Evolutionary conservation across 2,797 vertebrate genomes (phyloP).

Genomic region (Artibeus jamaicensis): DNA sequence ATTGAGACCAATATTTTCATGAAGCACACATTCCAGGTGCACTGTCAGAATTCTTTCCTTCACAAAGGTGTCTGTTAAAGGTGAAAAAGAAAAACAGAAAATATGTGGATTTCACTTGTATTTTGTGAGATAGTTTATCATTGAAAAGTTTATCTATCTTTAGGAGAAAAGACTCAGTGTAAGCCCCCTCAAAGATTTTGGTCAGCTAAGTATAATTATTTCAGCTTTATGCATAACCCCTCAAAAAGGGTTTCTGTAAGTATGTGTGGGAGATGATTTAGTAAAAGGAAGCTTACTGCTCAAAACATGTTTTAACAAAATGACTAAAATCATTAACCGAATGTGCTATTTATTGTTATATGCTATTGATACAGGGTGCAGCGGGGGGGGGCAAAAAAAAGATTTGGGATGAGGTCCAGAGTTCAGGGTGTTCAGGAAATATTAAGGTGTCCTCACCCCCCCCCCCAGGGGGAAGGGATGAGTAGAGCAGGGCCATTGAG

Average conservation of each 20-base stretch:
- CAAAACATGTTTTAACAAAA: conserved; percentile 66
- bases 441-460: no score
- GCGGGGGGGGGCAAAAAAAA: no score
- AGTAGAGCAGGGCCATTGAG: no score
- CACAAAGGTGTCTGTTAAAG: not conserved
- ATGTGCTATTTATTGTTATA: conserved; percentile 63
- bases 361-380: no score
- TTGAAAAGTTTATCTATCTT: conserved; percentile 19
- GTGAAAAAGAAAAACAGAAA: not conserved
- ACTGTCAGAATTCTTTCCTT: not conserved
- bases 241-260: conserved; percentile 40
- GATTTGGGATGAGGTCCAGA: no score
- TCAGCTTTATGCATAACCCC: not conserved
- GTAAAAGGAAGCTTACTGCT: conserved; percentile 56
- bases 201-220: conserved; percentile 56
- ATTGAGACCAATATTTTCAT: not conserved
- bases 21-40: not conserved
- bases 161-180: not conserved
- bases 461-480: no score
- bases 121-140: conserved; percentile 49
- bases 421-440: no score
- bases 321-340: conserved; percentile 70
- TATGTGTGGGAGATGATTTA: conserved; percentile 41
- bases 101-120: not conserved
- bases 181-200: not conserved